phyloP scores from a whole-genome alignment of 2,888 invertebrate species.

The Tenthredo distinguenda region DNA sequence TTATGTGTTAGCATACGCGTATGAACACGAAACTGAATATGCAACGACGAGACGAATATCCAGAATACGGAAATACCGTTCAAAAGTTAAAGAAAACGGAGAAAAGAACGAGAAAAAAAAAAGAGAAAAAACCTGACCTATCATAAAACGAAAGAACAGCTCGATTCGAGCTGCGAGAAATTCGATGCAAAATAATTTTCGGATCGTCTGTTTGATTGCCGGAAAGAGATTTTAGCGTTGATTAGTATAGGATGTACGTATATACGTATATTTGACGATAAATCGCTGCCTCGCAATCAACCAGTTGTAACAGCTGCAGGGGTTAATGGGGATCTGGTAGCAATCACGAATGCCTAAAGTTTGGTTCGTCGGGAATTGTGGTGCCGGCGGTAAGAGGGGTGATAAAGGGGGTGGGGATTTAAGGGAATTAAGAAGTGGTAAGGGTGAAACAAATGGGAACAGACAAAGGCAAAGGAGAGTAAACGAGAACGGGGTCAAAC shows the following conservation, averaged over 20 bases:
- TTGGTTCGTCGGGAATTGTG: neutral
- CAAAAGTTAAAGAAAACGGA: neutral
- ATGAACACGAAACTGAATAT: neutral
- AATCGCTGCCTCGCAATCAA: constrained; percentile 5
- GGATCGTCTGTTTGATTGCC: neutral
- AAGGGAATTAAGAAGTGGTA: constrained; percentile 20
- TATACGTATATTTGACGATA: neutral
- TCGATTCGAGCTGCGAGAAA: neutral
- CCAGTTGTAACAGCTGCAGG: constrained; percentile 9
- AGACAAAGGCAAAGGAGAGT: neutral
- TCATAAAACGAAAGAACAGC: neutral
- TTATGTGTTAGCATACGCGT: neutral
- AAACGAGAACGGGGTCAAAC: neutral
- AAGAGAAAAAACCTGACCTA: neutral
- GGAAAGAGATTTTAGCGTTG: neutral
- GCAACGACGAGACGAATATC: neutral
- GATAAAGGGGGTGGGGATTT: neutral
- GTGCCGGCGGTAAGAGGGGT: neutral
- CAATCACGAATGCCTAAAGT: constrained; percentile 18
- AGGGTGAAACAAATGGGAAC: neutral
- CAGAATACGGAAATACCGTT: neutral
- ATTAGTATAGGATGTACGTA: neutral
- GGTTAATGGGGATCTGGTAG: constrained; percentile 26
- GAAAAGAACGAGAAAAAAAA: neutral
- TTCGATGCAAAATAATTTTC: neutral